Evolutionary conservation across 2,888 invertebrate genomes (phyloP).

Genomic region (Saturnia japonica): DNA sequence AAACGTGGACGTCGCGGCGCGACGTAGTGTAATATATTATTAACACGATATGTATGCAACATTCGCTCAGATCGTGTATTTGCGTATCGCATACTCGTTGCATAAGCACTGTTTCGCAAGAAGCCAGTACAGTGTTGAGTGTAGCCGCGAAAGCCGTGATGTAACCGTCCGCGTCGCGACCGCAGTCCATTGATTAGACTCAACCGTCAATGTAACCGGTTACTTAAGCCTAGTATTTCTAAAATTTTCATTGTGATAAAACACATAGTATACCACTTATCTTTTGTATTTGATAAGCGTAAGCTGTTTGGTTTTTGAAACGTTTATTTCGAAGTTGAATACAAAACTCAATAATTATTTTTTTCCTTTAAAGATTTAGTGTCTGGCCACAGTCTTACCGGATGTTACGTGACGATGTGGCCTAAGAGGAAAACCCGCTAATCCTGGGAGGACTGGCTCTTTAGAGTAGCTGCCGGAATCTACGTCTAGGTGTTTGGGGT

Average conservation of each 20-base stretch:
- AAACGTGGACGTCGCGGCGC: slow-evolving; percentile 19
- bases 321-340: neutral
- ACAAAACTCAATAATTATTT: no score
- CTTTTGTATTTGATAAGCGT: neutral
- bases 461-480: no score
- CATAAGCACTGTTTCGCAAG: slow-evolving; percentile 75
- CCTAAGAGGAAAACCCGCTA: no score
- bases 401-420: no score
- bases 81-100: slow-evolving; percentile 65
- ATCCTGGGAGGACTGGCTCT: no score
- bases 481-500: neutral
- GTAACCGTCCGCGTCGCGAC: slow-evolving; percentile 52
- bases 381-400: no score
- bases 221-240: slow-evolving; percentile 59
- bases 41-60: slow-evolving; percentile 41
- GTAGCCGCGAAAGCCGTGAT: slow-evolving; percentile 73
- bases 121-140: slow-evolving; percentile 56
- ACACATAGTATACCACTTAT: slow-evolving; percentile 10
- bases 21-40: slow-evolving; percentile 28
- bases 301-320: neutral
- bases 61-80: slow-evolving; percentile 54
- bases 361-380: no score
- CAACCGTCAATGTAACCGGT: slow-evolving; percentile 66
- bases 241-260: slow-evolving; percentile 23
- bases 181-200: slow-evolving; percentile 71